Evolutionary conservation across 2,888 invertebrate species (phyloP), one percentile per base, ranked within the genome.

Genomic region (Axea sp.): DNA sequence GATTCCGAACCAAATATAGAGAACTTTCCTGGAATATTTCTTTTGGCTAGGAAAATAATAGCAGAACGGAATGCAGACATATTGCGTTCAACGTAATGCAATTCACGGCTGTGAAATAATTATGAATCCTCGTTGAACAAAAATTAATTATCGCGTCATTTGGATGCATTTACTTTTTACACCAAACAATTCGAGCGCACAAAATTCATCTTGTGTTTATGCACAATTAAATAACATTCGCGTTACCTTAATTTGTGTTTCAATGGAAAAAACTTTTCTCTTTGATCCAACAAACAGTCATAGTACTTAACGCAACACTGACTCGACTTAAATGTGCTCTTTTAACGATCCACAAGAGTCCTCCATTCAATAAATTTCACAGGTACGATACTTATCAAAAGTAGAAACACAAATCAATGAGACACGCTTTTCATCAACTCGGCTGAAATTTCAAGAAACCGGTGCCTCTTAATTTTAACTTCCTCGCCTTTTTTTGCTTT

Each of bases 51-150:
- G 8, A 14, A 37, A 37, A 68, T 68, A 57, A 68, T 60, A 30
- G 53, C 60, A 43, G 51, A 59, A 59, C 59, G 68, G 60, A 68
- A 68, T 59, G 59, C 59, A 49, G 68, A 59, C 59, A n/a, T n/a
- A 60, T 69, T 69, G 69, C 69, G 28, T 24, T 57, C 14, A 51
- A 31, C 49, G 37, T 6, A 59, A 41, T 24, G 33, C 59, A 31
- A 53, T 33, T 8, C 19, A 26, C 11, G 53, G 12, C 51, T 49
- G 51, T 30, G 30, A 24, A 43, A 51, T 22, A 24, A 68, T 59
- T 59, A 45, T 49, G 12, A 35, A 41, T 49, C 51, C 57, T 57
- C 31, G 39, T 68, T 68, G 51, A 39, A 39, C 30, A 11, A 41
- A 64, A 43, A 30, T 51, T 39, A 55, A 68, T 49, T 31, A 51